Conservation (phyloP, 2,113 vertebrate genomes). For the Corvus cornix region DNA sequence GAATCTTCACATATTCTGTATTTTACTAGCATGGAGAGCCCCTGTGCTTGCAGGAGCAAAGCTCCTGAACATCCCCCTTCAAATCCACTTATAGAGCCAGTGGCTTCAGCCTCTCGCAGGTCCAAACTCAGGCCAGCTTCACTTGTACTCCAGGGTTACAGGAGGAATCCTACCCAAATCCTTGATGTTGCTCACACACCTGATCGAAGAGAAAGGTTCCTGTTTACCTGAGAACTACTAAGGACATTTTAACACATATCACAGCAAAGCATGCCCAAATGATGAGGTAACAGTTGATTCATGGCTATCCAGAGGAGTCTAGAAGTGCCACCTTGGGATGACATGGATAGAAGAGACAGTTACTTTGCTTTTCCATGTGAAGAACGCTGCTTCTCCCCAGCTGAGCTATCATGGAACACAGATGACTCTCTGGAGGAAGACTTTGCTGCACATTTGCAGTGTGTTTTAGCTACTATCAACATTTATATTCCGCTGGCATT, state of each 20-base stretch:
- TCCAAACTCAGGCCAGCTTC: background rate
- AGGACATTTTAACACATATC: background rate
- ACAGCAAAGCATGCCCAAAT: background rate
- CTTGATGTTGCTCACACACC: background rate
- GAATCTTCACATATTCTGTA: background rate
- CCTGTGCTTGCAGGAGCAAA: background rate
- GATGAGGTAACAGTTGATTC: background rate
- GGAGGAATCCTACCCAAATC: background rate
- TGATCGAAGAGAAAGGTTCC: background rate
- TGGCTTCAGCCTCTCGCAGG: background rate
- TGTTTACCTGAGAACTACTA: background rate
- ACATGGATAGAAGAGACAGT: background rate
- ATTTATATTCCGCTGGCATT: constrained; percentile 55
- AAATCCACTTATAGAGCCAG: background rate
- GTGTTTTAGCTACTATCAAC: constrained; percentile 53
- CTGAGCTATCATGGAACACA: background rate
- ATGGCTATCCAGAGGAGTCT: background rate
- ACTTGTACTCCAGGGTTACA: background rate
- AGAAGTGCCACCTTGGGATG: background rate
- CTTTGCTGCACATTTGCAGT: constrained; percentile 6
- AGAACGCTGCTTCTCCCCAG: background rate
- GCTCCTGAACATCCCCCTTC: background rate
- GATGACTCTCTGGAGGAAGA: constrained; percentile 31
- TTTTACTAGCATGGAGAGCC: background rate
- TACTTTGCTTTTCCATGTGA: background rate